Base-by-base conservation (phyloP, 2,888 invertebrate genomes). In the Synanthedon myopaeformis region DNA sequence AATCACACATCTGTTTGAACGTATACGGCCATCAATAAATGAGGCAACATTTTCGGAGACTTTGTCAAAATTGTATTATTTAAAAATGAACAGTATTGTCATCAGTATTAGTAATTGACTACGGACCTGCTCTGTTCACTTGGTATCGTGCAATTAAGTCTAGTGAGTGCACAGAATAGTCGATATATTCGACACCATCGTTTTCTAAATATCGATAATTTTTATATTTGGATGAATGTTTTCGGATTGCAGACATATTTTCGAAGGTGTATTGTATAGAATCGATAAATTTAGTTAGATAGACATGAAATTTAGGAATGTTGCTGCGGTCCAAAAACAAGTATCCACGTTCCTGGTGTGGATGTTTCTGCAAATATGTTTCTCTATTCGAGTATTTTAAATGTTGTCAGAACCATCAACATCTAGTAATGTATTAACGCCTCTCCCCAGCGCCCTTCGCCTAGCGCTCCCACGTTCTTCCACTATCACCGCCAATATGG, bases 401-500 rank as follows among this genome's bases (percentile, higher is more conserved):
- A 58, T 59, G 58, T 62, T 62, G 67, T 60, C 60, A 66, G 62
- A 55, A 58, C 56, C 65, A 61, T 70, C 62, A 65, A 54, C 56
- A 59, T 62, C 58, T 59, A 23, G 23, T 23, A 23, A 23, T 23
- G 23, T 23, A 59, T 59, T 70, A 70, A 70, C 67, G 70, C 74
- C 66, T 76, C 61, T 67, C 67, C 75, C 71, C 62, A 67, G 80
- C 81, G 82, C 79, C 76, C 78, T 78, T 80, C 71, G 75, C 75
- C 76, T 79, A 71, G 82, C 79, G 79, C 80, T 74, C 76, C 72
- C 77, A 35, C 73, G 77, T 79, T 83, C 82, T 83, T 82, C 81
- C 79, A 81, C 74, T 77, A 72, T 74, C 79, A 79, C 74, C 64
- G 77, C 82, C 81, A 67, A 58, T 72, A 78, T 62, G 83, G 83